Evolutionary conservation across 2,888 invertebrate genomes (phyloP), one percentile per base, ranked within the genome.

Genomic region (Phania funesta): DNA sequence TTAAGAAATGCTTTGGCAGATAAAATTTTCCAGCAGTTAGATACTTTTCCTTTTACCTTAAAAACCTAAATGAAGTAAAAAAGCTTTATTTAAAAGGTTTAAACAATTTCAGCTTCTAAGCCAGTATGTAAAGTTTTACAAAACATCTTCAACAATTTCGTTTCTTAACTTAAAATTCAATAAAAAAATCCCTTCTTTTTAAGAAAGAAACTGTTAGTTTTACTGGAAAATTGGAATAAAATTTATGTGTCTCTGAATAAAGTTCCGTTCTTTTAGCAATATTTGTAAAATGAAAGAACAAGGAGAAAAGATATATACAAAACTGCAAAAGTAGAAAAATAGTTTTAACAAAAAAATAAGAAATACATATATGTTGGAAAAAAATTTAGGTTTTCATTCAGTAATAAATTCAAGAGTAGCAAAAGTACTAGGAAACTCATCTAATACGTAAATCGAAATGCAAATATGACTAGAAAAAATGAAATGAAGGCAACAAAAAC

Each of bases 211-310:
- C 85, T 85, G 85, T 83, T 84, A 84, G 84, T 83, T 85, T 85
- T 85, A 86, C 86, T 85, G 87, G 87, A 86, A 87, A 87, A 87
- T 86, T 87, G 85, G 84, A 84, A 84, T 84, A 85, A 85, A 86
- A 87, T 86, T 86, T 87, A 87, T 87, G 86, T 78, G 64, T 74
- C 74, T 78, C 64, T 64, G 26, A 44, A 13, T 68, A 62, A 71
- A 68, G n/a, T 26, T 78, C 62, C 67, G 46, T 77, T 74, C 41
- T 20, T 38, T 48, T 38, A 13, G 13, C 9, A 62, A 60, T 62
- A 35, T 52, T 44, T 67, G n/a, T 58, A 11, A 67, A 50, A 67
- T 58, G 46, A 52, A 65, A 73, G 22, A 54, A 38, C 4, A 38
- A 26, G 48, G 48, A 64, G 26, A 50, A 58, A 9, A n/a, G 32